Evolutionary conservation across 2,888 invertebrate species (phyloP).

Genomic region (Orgyia antiqua): DNA sequence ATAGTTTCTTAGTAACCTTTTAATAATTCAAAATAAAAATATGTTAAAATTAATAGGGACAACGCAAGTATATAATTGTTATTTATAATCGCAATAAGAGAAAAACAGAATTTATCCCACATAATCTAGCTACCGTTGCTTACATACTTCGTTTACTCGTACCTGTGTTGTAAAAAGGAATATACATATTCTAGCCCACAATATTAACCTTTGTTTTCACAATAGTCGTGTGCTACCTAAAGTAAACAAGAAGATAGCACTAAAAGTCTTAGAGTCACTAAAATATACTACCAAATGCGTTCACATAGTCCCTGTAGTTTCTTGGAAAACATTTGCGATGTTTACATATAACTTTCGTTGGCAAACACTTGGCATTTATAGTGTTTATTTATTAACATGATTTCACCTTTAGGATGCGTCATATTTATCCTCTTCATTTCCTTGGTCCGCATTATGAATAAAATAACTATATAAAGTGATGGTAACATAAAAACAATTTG

Average conservation of each 20-base stretch:
- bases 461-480: no score
- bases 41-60: no score
- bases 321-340: slow-evolving; percentile 12
- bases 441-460: background rate
- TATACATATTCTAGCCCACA: no score
- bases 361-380: slow-evolving; percentile 6
- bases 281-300: slow-evolving; percentile 11
- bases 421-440: slow-evolving; percentile 2
- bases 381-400: slow-evolving; percentile 11
- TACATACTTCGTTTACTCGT: no score
- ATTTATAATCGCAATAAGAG: no score
- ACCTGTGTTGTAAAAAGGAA: no score
- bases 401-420: slow-evolving; percentile 13
- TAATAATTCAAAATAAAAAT: no score
- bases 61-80: no score
- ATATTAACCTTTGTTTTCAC: background rate
- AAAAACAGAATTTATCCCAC: no score
- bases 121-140: no score
- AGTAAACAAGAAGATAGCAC: slow-evolving; percentile 8
- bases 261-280: slow-evolving; percentile 14
- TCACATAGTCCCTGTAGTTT: slow-evolving; percentile 7
- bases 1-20: no score
- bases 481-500: no score
- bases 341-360: slow-evolving; percentile 13
- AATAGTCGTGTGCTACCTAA: background rate